These are phyloP conservation scores for Pteropus rufus DNA, from an alignment of 2,797 vertebrate species.

Conservation along the genomic window DNA sequence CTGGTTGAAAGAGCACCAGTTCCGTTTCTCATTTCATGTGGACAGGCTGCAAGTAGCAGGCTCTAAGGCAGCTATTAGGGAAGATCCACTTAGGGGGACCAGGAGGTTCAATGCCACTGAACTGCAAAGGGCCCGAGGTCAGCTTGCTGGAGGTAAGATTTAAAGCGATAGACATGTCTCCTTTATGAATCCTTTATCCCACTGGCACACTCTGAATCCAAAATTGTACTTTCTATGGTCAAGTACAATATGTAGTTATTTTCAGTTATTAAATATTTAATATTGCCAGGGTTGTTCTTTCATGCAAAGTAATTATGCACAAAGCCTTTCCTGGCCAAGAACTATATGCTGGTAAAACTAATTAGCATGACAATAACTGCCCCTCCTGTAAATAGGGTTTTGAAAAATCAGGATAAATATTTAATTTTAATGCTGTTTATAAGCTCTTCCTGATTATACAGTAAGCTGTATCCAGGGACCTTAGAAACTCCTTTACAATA, in stretches of 20 bases:
- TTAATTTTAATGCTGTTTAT: slow-evolving; percentile 23
- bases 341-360: slow-evolving; percentile 5
- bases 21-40: slow-evolving; percentile 29
- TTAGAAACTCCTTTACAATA: not conserved
- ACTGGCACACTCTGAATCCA: not conserved
- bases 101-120: not conserved
- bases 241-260: not conserved
- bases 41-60: slow-evolving; percentile 30
- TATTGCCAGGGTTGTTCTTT: slow-evolving; percentile 37
- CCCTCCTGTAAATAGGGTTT: not conserved
- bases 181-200: not conserved
- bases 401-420: slow-evolving; percentile 41
- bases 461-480: not conserved
- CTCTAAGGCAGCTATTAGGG: not conserved
- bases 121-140: slow-evolving; percentile 42
- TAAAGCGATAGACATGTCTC: not conserved
- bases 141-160: not conserved
- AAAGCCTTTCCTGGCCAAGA: slow-evolving; percentile 39
- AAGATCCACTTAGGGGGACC: not conserved
- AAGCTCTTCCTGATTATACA: not conserved
- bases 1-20: not conserved
- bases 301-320: slow-evolving; percentile 32
- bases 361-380: slow-evolving; percentile 45
- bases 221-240: not conserved
- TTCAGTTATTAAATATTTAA: slow-evolving; percentile 59